These are phyloP conservation scores for Pimpla rufipes DNA, from an alignment of 2,888 invertebrate genomes.

Conservation along the genomic window DNA sequence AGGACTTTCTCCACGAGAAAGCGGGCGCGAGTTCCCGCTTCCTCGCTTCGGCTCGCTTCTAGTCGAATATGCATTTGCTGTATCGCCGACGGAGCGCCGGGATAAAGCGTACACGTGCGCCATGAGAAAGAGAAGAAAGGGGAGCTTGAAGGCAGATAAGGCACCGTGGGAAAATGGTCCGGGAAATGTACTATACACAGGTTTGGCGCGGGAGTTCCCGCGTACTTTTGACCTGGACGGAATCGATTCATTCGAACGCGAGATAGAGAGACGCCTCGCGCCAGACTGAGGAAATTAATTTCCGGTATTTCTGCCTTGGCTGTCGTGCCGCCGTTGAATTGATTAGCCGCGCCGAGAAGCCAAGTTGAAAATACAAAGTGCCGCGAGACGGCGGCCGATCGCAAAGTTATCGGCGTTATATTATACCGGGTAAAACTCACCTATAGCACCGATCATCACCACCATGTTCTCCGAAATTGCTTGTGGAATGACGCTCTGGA, in stretches of 20 bases:
- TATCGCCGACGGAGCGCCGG: slow-evolving; percentile 39
- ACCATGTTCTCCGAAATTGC: slow-evolving; percentile 78
- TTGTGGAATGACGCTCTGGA: slow-evolving; percentile 79
- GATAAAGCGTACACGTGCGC: slow-evolving; percentile 34
- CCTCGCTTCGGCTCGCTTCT: slow-evolving; percentile 53
- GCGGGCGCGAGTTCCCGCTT: slow-evolving; percentile 19
- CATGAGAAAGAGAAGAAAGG: neutral
- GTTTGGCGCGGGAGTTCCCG: neutral
- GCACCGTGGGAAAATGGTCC: slow-evolving; percentile 26
- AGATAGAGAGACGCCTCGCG: slow-evolving; percentile 1
- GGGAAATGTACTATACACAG: neutral
- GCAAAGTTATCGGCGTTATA: neutral
- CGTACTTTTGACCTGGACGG: slow-evolving; percentile 21
- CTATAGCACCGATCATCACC: slow-evolving; percentile 81
- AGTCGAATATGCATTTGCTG: slow-evolving; percentile 58
- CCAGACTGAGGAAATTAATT: slow-evolving; percentile 45
- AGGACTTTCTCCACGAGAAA: slow-evolving; percentile 39
- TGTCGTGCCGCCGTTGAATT: neutral
- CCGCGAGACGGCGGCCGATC: no score
- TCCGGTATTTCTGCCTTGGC: slow-evolving; percentile 7
- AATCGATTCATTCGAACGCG: slow-evolving; percentile 28
- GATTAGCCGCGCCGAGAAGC: neutral
- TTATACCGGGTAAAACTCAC: slow-evolving; percentile 73
- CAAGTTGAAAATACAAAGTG: slow-evolving; percentile 16
- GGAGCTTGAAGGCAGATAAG: slow-evolving; percentile 24